Base-by-base conservation (phyloP, 2,888 invertebrate species). In the Noctua janthina region DNA sequence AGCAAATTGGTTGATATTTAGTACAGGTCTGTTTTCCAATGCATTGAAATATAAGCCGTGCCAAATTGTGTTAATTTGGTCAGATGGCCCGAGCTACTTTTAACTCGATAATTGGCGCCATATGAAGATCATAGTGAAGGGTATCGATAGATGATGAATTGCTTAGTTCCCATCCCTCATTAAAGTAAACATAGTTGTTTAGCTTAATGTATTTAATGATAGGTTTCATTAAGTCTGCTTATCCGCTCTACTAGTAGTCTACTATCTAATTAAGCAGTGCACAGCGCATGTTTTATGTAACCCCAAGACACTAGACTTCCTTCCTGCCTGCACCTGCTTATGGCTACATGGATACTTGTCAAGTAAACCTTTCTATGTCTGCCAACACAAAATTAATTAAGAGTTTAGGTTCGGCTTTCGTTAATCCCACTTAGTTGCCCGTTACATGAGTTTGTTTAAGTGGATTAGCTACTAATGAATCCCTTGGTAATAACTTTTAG, bases 231-330 rank as follows among this genome's bases (percentile, higher is more conserved):
- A 85, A 74, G 67, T 71, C 68, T 72, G 69, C 69, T 86, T 86
- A 87, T 85, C 73, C 83, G 87, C 86, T 89, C 81, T 77, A 82
- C 54, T 88, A 77, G 76, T 71, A 74, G 70, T 81, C 71, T 78
- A 74, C 82, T 68, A 59, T 76, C 74, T 82, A 43, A 88, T 83
- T 89, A 88, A 68, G 73, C 70, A 72, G 72, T 79, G 81, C 56
- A 71, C 72, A 73, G 73, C 73, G 78, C 72, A 81, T 79, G 78
- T 82, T 78, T 86, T 85, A 84, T 90, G 77, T 88, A 89, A 88
- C 82, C 39, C 39, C 51, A 74, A 89, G 82, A 76, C 84, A 83
- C 75, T 83, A 78, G 68, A 83, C 76, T 85, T 89, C 78, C 85
- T 90, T 90, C 80, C 84, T 81, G 78, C 15, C 23, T 29, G 54